Base-by-base conservation (phyloP, 1,140 invertebrate species). In the silkworm (Bombyx mori) region DNA sequence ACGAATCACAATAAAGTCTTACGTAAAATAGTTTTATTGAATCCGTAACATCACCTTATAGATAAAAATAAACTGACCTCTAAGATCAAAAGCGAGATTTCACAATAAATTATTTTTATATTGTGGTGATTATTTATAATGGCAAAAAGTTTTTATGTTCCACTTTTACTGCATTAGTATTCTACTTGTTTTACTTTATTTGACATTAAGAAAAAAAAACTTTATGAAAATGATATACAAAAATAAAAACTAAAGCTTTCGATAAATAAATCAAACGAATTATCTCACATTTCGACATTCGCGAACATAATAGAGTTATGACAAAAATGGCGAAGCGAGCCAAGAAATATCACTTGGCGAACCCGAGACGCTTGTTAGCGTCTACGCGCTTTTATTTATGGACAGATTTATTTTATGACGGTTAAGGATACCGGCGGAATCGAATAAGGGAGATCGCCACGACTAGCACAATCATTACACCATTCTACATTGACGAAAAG, bases 321-420 rank as follows among this genome's bases (percentile, higher is more conserved):
- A 84, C 74, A 82, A 84, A 86, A 83, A 84, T 84, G 81, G 83
- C 77, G 73, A 69, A 60, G 57, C 63, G 62, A 62, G 67, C 69
- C 57, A 73, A 80, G 79, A 82, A 82, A 86, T 86, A 86, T 84
- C 69, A 79, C 77, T 82, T 65, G 76, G 73, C 65, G 72, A 86
- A 86, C 72, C 73, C 78, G 81, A 86, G 79, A 84, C 76, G 81
- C 83, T 86, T 86, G 83, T 86, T 86, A 86, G 79, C 79, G 81
- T 69, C 82, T 71, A 61, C 71, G 53, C 57, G 65, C 58, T 66
- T 82, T 83, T 86, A 86, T 86, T 86, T 86, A 86, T 84, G 83
- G 65, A 75, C 71, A 77, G 81, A 86, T 86, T 84, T 86, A 82
- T 84, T 84, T 84, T 86, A 82, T 83, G 74, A 62, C 72, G 73